phyloP scores from a whole-genome alignment of 2,797 vertebrate species.

The Macropus fuliginosus region DNA sequence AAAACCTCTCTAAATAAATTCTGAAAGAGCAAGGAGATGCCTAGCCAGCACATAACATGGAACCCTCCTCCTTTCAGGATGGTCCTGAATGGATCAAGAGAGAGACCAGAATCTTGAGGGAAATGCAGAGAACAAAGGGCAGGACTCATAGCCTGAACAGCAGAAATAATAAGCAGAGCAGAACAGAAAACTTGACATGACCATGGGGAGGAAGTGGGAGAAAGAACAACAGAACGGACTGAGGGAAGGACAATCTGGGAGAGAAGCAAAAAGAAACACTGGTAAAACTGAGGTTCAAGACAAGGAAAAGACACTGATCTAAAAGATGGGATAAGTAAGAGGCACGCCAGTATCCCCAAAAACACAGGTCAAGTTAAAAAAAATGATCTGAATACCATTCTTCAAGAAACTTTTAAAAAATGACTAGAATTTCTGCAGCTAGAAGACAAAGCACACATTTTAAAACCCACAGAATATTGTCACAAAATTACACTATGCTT shows the following conservation, averaged over 20 bases:
- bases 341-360: neutral
- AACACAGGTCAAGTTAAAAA: neutral
- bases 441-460: neutral
- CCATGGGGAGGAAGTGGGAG: neutral
- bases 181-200: neutral
- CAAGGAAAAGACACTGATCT: neutral
- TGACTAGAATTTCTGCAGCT: neutral
- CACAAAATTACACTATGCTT: neutral
- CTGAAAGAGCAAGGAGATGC: neutral
- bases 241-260: neutral
- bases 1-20: neutral
- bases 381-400: neutral
- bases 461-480: neutral
- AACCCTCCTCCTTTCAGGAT: neutral
- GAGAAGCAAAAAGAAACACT: neutral
- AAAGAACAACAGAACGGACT: neutral
- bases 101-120: neutral
- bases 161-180: neutral
- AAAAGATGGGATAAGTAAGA: neutral
- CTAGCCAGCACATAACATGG: neutral
- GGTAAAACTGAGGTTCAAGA: neutral
- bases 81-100: neutral
- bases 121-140: neutral
- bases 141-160: neutral
- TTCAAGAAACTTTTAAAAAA: neutral